phyloP scores from a whole-genome alignment of 2,797 vertebrate genomes.

The Darevskia nairensis region DNA sequence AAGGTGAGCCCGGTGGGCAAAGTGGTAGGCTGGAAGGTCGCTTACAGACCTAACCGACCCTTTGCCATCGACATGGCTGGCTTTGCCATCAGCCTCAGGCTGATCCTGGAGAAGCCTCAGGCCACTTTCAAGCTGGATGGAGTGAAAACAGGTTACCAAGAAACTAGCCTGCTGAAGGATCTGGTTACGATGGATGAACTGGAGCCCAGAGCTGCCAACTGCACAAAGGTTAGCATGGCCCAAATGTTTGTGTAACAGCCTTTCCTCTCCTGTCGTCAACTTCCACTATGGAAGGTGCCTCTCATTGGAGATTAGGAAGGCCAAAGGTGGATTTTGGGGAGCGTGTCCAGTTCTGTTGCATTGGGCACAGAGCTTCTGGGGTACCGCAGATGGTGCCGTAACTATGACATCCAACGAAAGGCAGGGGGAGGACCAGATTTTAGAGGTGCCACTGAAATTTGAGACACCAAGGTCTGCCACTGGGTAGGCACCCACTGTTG shows the following conservation, averaged over 20 bases:
- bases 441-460: no score
- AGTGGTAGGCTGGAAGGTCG: constrained; percentile 90
- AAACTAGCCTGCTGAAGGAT: constrained; percentile 88
- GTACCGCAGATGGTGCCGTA: no score
- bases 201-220: constrained; percentile 92
- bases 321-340: no score
- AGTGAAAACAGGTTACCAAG: constrained; percentile 90
- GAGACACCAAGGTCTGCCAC: no score
- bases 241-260: neutral
- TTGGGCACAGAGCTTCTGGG: no score
- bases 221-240: constrained; percentile 85
- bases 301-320: no score
- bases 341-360: no score
- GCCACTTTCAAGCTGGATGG: constrained; percentile 89
- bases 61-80: constrained; percentile 94
- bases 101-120: constrained; percentile 87
- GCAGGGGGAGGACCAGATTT: no score
- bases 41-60: constrained; percentile 80
- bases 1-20: constrained; percentile 86
- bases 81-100: constrained; percentile 87
- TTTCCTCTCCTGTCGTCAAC: neutral
- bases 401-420: no score
- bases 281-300: neutral
- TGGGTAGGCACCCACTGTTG: no score
- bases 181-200: constrained; percentile 87